Base-by-base conservation (phyloP, 2,797 vertebrate species). In the Lagodon rhomboides region DNA sequence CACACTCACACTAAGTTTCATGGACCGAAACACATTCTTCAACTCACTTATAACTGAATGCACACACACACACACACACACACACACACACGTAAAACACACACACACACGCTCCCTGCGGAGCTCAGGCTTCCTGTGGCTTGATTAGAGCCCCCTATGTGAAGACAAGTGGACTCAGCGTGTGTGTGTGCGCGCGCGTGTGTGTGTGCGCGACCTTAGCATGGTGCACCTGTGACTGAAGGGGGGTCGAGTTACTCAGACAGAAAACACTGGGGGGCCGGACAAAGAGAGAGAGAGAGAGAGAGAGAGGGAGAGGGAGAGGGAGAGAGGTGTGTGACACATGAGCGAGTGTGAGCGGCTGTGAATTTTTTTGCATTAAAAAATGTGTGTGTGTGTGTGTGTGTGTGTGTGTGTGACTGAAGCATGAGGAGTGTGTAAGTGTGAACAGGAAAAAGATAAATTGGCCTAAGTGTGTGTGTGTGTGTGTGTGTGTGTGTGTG, bases 91-190 rank as follows among this genome's bases (percentile, higher is more conserved):
- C 51, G 72, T 77, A 68, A 68, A 74, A 58, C 60, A 47, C 51
- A 69, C 59, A 70, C 63, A 69, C 85, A 69, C 55, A 70, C 77
- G 53, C 54, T 91, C 91, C 95, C 96, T 89, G 92, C 79, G 73
- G 95, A 96, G 95, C 94, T 93, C 92, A 90, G 84, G 95, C 96
- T 92, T 95, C 94, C 96, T 96, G 97, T 95, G 91, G 95, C 92
- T 96, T 96, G 97, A 97, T 97, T 96, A 96, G 92, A 83, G 94
- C 85, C 93, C 96, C 94, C 95, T 90, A 94, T 88, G 95, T 85
- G 94, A 97, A 97, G 97, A 97, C 96, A 97, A 97, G 97, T 97
- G 97, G 93, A 94, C 92, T 85, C 89, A 85, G 90, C 78, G 2
- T 89, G 90, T 79, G 73, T 87, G 79, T 83, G 69, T 89, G 91